Percentiles rank a stretch among this genome's conserved stretches.
Conservation (phyloP, 1,140 invertebrate species). For the Drosophila melanica region DNA sequence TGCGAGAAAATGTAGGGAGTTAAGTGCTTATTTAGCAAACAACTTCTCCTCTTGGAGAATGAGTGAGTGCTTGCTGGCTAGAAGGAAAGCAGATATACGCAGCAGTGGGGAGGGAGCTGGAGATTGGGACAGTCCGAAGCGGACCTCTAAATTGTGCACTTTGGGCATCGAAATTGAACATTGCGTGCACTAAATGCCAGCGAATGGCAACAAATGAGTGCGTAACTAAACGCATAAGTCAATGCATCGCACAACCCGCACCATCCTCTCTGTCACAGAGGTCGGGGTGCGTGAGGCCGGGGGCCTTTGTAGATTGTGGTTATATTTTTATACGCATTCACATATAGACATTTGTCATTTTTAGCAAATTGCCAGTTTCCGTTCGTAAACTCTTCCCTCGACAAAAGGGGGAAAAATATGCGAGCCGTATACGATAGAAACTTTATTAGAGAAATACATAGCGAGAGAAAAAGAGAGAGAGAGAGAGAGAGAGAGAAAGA, state of each 20-base stretch:
- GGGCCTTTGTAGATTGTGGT: slow-evolving; percentile 2
- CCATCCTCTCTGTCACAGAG: not conserved
- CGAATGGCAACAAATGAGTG: slow-evolving; percentile 58
- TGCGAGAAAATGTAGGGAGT: slow-evolving; percentile 40
- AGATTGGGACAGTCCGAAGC: slow-evolving; percentile 1
- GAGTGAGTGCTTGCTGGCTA: slow-evolving; percentile 1
- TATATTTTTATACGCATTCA: slow-evolving; percentile 15
- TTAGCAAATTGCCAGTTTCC: slow-evolving; percentile 80
- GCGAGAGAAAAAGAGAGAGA: not conserved
- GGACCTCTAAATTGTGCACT: slow-evolving; percentile 66
- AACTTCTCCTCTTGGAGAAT: slow-evolving; percentile 34
- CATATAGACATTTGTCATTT: slow-evolving; percentile 46
- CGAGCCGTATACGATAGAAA: slow-evolving; percentile 36
- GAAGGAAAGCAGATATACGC: not conserved
- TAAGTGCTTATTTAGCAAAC: slow-evolving; percentile 72
- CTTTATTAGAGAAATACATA: slow-evolving; percentile 31
- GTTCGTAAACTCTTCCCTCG: slow-evolving; percentile 50
- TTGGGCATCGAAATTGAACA: slow-evolving; percentile 68
- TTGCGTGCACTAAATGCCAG: slow-evolving; percentile 71
- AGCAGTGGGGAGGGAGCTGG: not conserved
- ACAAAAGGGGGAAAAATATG: slow-evolving; percentile 42
- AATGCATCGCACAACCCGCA: slow-evolving; percentile 50
- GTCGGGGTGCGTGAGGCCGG: slow-evolving; percentile 26
- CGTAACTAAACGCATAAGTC: slow-evolving; percentile 81
- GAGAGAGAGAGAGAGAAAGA: too few species aligned